A percentile compares a stretch with the other conserved stretches of the same genome.
Conservation (phyloP, 2,888 invertebrate species). For the Quadroppia sp. region DNA sequence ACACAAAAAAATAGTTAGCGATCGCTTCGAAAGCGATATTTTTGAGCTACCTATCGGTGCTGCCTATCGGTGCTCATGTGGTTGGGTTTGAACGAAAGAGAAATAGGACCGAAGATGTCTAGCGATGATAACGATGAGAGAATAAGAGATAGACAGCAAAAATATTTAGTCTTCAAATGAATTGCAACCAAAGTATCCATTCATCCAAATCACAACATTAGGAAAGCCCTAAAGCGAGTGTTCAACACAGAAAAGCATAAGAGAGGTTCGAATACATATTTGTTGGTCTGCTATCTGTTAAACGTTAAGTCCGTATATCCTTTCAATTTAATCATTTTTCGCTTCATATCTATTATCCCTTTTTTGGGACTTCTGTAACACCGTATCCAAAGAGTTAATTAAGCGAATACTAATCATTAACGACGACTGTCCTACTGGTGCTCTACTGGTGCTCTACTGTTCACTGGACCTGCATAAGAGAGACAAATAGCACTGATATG, state of each 20-base stretch:
- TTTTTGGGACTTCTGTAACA: background rate
- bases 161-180: slow-evolving; percentile 19
- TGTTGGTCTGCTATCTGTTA: background rate
- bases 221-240: background rate
- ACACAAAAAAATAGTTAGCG: background rate
- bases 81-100: background rate
- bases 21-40: background rate
- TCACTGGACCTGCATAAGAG: no score
- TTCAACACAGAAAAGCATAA: background rate
- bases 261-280: background rate
- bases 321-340: slow-evolving; percentile 19
- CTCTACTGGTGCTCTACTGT: background rate
- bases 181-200: slow-evolving; percentile 22
- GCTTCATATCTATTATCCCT: slow-evolving; percentile 16
- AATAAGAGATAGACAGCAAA: background rate
- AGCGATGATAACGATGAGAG: background rate
- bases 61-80: background rate
- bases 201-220: slow-evolving; percentile 32
- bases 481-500: background rate
- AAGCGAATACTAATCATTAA: slow-evolving; percentile 1
- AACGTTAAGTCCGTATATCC: background rate
- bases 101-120: slow-evolving; percentile 31
- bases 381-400: slow-evolving; percentile 23
- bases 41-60: background rate
- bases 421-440: background rate